Evolutionary conservation across 1,140 invertebrate genomes (phyloP), one percentile per base, ranked within the genome.

Genomic region (Ips typographus): DNA sequence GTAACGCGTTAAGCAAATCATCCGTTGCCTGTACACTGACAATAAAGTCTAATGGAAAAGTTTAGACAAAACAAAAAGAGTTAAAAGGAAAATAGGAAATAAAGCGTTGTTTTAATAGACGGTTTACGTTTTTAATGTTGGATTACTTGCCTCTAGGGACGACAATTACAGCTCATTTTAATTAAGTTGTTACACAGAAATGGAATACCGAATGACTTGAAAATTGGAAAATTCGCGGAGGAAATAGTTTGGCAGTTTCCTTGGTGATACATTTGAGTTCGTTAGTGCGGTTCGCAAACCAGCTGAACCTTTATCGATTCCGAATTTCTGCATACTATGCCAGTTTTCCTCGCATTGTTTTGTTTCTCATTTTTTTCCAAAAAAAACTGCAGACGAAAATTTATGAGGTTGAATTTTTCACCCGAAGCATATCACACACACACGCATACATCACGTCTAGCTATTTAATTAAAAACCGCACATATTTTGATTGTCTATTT

Each of bases 191-290:
- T 40, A 39, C 39, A 39, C 55, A 57, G 55, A 38, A 43, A n/a
- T 44, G 58, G 58, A 60, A 60, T 60, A 43, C 42, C 58, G 58
- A 36, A 60, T 43, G 40, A 42, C 41, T 40, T 43, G 58, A 44
- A 60, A 43, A 60, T 60, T 43, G 40, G 40, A 22, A 40, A 60
- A 40, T 60, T 37, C 42, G 40, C 44, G 36, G 41, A 60, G 58
- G 58, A 60, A 60, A 43, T 42, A 43, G 6, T 57, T 60, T 55
- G 8, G 52, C 52, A 55, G 44, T 6, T 49, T 5, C 37, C 8
- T 55, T 55, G 52, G 2, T 55, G 52, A 55, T 22, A 22, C 22
- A 22, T 22, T 22, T 22, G 22, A 22, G 22, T 22, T 22, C 22
- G 22, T 22, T 22, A 22, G 22, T 22, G 22, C 22, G 22, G 22